Percentiles rank a stretch among this genome's conserved stretches.
Evolutionary conservation across 92 coral and sea anemone genomes (phyloP).

Genomic region (Ricordea florida): DNA sequence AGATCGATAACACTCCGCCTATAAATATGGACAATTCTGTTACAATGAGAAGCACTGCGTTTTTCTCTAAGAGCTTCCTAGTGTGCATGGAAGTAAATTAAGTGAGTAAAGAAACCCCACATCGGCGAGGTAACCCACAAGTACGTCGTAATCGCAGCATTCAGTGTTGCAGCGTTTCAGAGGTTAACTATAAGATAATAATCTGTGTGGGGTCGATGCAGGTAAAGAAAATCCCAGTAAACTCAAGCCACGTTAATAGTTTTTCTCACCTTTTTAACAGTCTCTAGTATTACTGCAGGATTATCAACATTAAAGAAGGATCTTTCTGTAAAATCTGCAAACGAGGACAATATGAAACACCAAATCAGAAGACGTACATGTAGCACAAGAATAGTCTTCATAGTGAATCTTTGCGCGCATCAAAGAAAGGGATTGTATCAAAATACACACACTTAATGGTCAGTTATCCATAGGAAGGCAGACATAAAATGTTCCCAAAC

Average conservation of each 20-base stretch:
- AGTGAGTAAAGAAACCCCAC: too few species aligned
- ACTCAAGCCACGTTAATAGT: not conserved
- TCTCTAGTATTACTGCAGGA: slow-evolving; percentile 89
- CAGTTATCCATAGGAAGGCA: too few species aligned
- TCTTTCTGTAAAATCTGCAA: slow-evolving; percentile 49
- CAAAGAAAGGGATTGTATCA: not conserved
- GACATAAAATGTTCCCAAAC: too few species aligned
- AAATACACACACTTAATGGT: not conserved
- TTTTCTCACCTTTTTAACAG: slow-evolving; percentile 81
- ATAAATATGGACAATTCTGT: not conserved
- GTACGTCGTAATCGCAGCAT: too few species aligned
- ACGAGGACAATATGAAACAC: not conserved
- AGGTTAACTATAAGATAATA: too few species aligned
- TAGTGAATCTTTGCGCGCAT: not conserved
- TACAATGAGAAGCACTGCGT: too few species aligned
- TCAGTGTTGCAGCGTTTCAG: too few species aligned
- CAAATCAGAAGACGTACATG: not conserved
- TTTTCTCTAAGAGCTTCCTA: too few species aligned
- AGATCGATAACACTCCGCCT: slow-evolving; percentile 76
- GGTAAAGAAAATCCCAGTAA: not conserved
- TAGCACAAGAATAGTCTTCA: not conserved
- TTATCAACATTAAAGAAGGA: slow-evolving; percentile 84
- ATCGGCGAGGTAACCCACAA: too few species aligned
- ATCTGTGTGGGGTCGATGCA: not conserved
- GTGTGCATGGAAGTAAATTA: too few species aligned